phyloP scores from a whole-genome alignment of 2,797 vertebrate species.

The Spizella passerina region DNA sequence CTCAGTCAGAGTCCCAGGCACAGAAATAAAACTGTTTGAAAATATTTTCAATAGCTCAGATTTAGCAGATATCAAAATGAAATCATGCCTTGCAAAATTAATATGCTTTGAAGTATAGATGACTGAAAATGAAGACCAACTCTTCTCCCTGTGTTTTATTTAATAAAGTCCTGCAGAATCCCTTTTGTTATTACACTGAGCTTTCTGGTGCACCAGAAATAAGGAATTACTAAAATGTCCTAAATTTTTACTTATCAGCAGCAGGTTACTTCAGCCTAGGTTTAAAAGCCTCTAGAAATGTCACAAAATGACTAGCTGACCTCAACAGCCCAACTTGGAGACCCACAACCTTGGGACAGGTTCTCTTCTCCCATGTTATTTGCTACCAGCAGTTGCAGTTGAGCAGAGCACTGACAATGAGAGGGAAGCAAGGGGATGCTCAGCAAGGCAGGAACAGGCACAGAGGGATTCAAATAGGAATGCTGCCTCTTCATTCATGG shows the following conservation, averaged over 20 bases:
- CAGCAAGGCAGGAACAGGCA: background rate
- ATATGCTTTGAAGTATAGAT: background rate
- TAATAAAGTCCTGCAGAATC: background rate
- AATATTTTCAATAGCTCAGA: background rate
- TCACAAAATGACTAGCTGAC: background rate
- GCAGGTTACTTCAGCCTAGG: background rate
- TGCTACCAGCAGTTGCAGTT: background rate
- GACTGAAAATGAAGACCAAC: background rate
- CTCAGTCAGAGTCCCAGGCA: background rate
- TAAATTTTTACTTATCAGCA: background rate
- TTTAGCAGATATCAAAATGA: background rate
- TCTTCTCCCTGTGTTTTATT: background rate
- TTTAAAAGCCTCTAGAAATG: background rate
- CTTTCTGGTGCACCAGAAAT: background rate
- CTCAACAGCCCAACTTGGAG: background rate
- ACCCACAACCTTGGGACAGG: background rate
- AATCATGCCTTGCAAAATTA: constrained; percentile 10
- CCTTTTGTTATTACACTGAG: background rate
- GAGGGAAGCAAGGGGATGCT: background rate
- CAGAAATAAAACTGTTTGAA: background rate
- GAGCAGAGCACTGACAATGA: background rate
- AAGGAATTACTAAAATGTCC: background rate
- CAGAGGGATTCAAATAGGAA: background rate
- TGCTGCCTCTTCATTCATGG: rapidly evolving
- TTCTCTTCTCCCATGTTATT: background rate